Conservation (phyloP, 2,113 vertebrate species). For the Zapus hudsonius region DNA sequence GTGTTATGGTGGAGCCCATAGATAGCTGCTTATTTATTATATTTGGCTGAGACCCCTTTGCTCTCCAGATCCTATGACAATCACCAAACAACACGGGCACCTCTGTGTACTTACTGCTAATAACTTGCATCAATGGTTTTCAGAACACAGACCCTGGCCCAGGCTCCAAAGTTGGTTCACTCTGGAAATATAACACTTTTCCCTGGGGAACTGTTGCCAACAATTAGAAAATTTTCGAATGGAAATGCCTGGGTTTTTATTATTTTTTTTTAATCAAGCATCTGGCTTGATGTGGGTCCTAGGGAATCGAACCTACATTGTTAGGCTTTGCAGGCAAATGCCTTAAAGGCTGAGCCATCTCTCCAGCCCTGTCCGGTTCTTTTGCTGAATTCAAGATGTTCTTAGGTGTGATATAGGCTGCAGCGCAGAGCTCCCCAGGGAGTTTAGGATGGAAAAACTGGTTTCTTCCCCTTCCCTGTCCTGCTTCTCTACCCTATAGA, state of each 20-base stretch:
- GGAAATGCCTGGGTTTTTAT: background rate
- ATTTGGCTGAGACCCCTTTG: background rate
- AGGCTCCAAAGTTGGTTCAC: background rate
- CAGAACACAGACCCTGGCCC: background rate
- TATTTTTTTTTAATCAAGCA: too few relatives aligned
- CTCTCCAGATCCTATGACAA: background rate
- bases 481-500: too few relatives aligned
- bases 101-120: background rate
- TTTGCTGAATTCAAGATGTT: too few relatives aligned
- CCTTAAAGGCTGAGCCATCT: too few relatives aligned
- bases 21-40: background rate
- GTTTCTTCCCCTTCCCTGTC: background rate
- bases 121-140: background rate
- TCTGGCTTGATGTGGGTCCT: too few relatives aligned
- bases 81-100: rapidly evolving
- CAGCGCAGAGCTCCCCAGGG: too few relatives aligned
- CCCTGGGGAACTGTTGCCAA: background rate
- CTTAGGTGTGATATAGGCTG: too few relatives aligned
- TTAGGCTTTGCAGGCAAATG: too few relatives aligned
- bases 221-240: background rate
- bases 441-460: background rate
- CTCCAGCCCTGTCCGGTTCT: too few relatives aligned
- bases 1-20: background rate
- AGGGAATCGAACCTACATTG: too few relatives aligned
- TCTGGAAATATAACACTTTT: background rate